These are phyloP conservation scores for Takifugu ocellatus DNA, from an alignment of 2,797 vertebrate species.

Conservation along the genomic window DNA sequence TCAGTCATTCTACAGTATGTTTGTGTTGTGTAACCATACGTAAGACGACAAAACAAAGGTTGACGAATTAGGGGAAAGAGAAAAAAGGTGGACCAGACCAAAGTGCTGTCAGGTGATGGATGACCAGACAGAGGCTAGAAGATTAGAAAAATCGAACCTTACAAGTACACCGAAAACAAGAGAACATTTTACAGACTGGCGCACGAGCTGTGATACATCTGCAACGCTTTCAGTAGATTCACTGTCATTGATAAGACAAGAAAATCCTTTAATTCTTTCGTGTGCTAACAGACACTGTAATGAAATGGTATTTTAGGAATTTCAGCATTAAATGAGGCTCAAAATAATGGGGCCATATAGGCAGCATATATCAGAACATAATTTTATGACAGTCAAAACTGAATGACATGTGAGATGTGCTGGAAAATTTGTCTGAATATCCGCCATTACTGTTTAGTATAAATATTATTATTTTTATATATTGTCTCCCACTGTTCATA, in stretches of 20 bases:
- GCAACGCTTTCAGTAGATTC: conserved; percentile 21
- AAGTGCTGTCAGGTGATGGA: conserved; percentile 45
- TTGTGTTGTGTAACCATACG: conserved; percentile 27
- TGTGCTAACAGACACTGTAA: conserved; percentile 12
- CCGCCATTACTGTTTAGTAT: neutral
- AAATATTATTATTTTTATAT: no score
- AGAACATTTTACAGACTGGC: conserved; percentile 25
- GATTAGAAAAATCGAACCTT: conserved; percentile 38
- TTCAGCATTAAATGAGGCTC: conserved; percentile 5
- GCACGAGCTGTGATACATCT: conserved; percentile 14
- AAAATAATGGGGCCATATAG: no score
- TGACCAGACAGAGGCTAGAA: conserved; percentile 37
- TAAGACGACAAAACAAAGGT: conserved; percentile 32
- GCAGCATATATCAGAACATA: neutral
- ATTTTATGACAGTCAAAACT: conserved; percentile 5
- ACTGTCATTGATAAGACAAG: conserved; percentile 9
- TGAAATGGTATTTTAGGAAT: conserved; percentile 1
- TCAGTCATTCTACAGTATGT: conserved; percentile 31
- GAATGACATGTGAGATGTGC: conserved; percentile 2
- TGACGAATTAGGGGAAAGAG: conserved; percentile 20
- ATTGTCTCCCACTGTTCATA: no score
- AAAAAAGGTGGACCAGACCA: conserved; percentile 21
- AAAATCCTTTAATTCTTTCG: conserved; percentile 9
- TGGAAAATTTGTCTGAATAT: no score
- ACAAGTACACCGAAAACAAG: conserved; percentile 5